phyloP scores from a whole-genome alignment of 2,888 invertebrate genomes.

The Monoplex corrugatus region DNA sequence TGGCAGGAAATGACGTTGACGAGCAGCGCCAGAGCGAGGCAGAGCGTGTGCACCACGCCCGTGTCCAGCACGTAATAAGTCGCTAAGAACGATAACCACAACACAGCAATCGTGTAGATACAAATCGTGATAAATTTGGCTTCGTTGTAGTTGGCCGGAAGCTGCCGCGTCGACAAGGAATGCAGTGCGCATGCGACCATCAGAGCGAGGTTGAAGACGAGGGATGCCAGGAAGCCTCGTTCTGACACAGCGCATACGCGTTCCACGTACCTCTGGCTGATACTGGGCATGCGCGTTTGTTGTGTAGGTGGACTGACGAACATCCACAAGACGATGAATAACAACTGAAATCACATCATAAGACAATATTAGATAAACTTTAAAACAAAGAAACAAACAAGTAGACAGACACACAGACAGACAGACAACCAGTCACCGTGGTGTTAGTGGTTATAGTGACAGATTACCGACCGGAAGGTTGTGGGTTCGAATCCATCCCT shows the following conservation, averaged over 20 bases:
- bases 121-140: constrained; percentile 69
- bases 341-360: constrained; percentile 59
- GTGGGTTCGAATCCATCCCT: too few relatives aligned
- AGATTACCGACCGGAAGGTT: too few relatives aligned
- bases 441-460: neutral
- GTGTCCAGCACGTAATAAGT: constrained; percentile 61
- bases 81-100: constrained; percentile 73
- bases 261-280: constrained; percentile 63
- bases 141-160: constrained; percentile 74
- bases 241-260: constrained; percentile 63
- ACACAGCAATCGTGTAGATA: constrained; percentile 70
- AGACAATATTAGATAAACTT: too few relatives aligned
- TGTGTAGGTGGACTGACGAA: constrained; percentile 56
- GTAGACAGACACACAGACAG: neutral
- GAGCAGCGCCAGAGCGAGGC: constrained; percentile 63
- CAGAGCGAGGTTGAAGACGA: constrained; percentile 67
- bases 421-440: neutral
- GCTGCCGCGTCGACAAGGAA: constrained; percentile 66
- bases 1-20: constrained; percentile 66
- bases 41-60: constrained; percentile 56
- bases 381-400: constrained; percentile 3
- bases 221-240: constrained; percentile 62
- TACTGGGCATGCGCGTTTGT: constrained; percentile 61
- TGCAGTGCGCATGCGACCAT: constrained; percentile 68
- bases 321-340: constrained; percentile 56